Conservation (phyloP, 2,113 vertebrate species). For the Recurvirostra avosetta region DNA sequence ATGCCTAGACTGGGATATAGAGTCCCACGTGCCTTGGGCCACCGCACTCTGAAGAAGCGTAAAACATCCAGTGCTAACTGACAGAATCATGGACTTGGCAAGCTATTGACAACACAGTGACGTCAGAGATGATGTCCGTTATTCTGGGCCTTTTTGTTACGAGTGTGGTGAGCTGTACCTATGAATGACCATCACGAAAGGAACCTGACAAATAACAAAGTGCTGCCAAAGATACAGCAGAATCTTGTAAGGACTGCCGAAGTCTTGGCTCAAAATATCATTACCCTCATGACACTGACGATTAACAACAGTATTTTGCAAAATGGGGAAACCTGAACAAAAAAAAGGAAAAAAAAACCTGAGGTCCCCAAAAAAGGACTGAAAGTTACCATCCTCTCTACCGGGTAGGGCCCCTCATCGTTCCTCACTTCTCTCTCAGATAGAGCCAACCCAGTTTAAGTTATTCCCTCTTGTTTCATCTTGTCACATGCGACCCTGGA, state of each 20-base stretch:
- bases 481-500: neutral
- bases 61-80: neutral
- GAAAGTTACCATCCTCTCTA: neutral
- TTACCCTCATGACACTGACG: neutral
- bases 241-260: neutral
- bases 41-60: neutral
- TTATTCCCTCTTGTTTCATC: neutral
- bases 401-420: neutral
- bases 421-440: neutral
- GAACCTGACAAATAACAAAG: neutral
- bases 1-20: neutral
- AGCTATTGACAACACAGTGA: rapidly evolving
- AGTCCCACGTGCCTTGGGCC: rapidly evolving
- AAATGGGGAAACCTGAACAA: neutral
- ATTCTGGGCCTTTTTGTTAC: neutral
- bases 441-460: neutral
- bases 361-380: neutral
- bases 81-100: neutral
- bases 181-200: neutral
- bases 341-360: neutral
- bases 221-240: rapidly evolving
- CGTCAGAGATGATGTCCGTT: neutral
- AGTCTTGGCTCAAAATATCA: neutral
- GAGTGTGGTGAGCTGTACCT: neutral
- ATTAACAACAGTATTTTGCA: neutral